Evolutionary conservation across 2,113 vertebrate species (phyloP), one percentile per base, ranked within the genome.

Genomic region (Bubalus kerabau): DNA sequence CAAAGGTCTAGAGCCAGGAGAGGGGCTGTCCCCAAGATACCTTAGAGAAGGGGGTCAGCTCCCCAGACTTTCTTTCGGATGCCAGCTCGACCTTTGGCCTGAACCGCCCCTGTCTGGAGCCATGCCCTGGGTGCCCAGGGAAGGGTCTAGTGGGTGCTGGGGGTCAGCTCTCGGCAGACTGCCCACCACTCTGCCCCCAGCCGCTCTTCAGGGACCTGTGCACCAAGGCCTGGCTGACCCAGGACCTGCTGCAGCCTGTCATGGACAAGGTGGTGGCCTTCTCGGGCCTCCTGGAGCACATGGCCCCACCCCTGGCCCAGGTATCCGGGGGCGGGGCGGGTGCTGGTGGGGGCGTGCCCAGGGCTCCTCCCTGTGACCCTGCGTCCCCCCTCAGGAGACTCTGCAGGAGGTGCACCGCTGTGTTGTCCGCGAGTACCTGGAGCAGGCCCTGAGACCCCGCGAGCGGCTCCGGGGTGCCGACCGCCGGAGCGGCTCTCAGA

Each of bases 211-310:
- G 97, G 94, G 98, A 85, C 62, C 95, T 99, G 74, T 97, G 98
- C 87, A 99, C 96, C 95, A 98, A 97, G 95, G 64, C 60, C 5
- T 99, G 99, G 99, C 98, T 99, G 95, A 97, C 96, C 0, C 57
- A 11, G 0, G 98, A 98, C 84, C 80, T 28, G 5, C 97, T 97
- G 0, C 46, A 36, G 4, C 97, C 97, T 13, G 43, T 98, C 97
- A 95, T 97, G 95, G 97, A 94, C 83, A 0, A 97, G 98, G 97
- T 95, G 40, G 0, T 97, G 0, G 0, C 86, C 60, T 98, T 99
- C 80, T 97, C 98, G 0, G 0, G 88, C 88, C 98, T 98, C 36
- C 97, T 99, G 5, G 76, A 96, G 84, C 95, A 98, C 50, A 89
- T 99, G 96, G 98, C n/a, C 71, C 43, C 95, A 0, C 97, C 98